These are phyloP conservation scores for Cryptocheilus praepositus DNA, from an alignment of 2,888 invertebrate species.

Conservation along the genomic window DNA sequence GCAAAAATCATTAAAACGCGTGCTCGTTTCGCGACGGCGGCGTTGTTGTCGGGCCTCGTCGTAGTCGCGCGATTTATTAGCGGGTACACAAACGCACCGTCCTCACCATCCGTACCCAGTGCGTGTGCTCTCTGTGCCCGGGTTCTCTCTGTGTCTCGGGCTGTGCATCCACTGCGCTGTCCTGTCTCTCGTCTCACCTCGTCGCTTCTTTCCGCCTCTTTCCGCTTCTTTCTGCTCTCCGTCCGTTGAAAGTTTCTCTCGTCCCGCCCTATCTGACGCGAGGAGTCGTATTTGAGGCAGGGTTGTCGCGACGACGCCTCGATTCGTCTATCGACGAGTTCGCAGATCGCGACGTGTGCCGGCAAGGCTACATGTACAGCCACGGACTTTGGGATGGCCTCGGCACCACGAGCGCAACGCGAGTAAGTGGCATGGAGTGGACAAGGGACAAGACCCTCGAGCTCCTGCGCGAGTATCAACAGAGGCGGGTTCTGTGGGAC, in stretches of 20 bases:
- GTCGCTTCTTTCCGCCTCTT: not conserved
- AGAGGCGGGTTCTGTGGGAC: constrained; percentile 63
- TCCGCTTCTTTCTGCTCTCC: too few relatives aligned
- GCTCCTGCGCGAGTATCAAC: constrained; percentile 60
- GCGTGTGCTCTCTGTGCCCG: not conserved
- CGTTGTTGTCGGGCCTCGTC: constrained; percentile 41
- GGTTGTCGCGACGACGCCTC: constrained; percentile 3
- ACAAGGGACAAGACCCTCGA: constrained; percentile 63
- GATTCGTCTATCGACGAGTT: too few relatives aligned
- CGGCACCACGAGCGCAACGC: constrained; percentile 37
- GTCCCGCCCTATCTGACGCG: not conserved
- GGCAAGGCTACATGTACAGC: constrained; percentile 43
- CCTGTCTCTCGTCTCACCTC: too few relatives aligned
- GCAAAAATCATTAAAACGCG: constrained; percentile 67
- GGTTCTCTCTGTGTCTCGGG: too few relatives aligned
- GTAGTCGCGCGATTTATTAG: constrained; percentile 43
- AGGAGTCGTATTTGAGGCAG: too few relatives aligned
- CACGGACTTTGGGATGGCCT: constrained; percentile 44
- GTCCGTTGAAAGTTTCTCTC: too few relatives aligned
- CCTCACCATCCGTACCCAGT: constrained; percentile 18
- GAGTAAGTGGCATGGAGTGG: constrained; percentile 59
- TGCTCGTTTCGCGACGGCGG: constrained; percentile 51
- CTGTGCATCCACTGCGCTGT: too few relatives aligned
- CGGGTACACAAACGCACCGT: constrained; percentile 25
- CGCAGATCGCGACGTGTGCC: too few relatives aligned